phyloP scores from a whole-genome alignment of 2,888 invertebrate species.

The Philonicus albiceps region DNA sequence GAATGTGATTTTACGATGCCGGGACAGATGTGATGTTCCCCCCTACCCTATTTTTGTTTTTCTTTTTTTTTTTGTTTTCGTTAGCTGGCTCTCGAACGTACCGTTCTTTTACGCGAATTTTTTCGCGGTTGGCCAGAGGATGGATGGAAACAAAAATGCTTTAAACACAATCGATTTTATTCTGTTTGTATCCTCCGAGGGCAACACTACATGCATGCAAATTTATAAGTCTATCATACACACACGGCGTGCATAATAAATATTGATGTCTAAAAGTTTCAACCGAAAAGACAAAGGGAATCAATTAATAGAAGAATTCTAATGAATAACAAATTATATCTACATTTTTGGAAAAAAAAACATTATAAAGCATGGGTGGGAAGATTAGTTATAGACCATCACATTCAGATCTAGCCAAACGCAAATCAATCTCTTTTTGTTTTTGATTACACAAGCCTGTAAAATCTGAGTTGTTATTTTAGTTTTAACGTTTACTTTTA shows the following conservation, averaged over 20 bases:
- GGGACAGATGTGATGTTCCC: neutral
- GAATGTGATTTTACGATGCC: conserved; percentile 54
- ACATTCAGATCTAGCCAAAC: no score
- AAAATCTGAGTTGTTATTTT: no score
- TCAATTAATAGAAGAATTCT: neutral
- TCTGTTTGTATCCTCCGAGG: neutral
- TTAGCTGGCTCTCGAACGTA: neutral
- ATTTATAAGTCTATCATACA: neutral
- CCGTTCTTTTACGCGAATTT: neutral
- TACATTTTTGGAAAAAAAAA: neutral
- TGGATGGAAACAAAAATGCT: neutral
- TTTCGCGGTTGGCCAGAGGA: neutral
- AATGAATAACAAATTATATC: neutral
- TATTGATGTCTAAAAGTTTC: neutral
- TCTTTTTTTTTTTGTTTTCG: neutral
- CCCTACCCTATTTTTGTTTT: no score
- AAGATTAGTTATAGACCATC: no score
- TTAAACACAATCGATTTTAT: conserved; percentile 24
- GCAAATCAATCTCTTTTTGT: no score
- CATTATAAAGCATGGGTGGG: neutral
- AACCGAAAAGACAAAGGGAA: neutral
- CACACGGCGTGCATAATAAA: neutral
- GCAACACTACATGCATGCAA: neutral
- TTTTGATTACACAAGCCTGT: no score
- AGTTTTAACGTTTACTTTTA: no score